Base-by-base conservation (phyloP, 2,888 invertebrate genomes). In the Rutpela maculata region DNA sequence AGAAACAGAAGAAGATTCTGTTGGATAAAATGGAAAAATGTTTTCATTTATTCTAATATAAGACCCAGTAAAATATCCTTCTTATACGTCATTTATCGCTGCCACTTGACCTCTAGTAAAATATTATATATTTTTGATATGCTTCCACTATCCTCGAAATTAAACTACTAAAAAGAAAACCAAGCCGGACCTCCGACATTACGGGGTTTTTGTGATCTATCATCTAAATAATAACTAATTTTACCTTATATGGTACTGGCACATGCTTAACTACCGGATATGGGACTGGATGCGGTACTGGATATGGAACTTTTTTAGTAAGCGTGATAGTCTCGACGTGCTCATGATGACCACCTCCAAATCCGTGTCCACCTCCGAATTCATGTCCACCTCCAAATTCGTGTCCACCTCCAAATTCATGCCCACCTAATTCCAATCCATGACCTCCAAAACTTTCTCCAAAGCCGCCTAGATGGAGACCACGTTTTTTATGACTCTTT, bases 181-280 rank as follows among this genome's bases (percentile, higher is more conserved):
- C n/a, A n/a, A n/a, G n/a, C n/a, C n/a, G n/a, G n/a, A n/a, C n/a
- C n/a, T n/a, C n/a, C n/a, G n/a, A n/a, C n/a, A n/a, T n/a, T n/a
- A n/a, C n/a, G n/a, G n/a, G n/a, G n/a, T n/a, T n/a, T n/a, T n/a
- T n/a, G n/a, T n/a, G n/a, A n/a, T n/a, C n/a, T n/a, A n/a, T n/a
- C n/a, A n/a, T n/a, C n/a, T n/a, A n/a, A n/a, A n/a, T n/a, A n/a
- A 26, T 35, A 35, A 35, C 7, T 18, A 35, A n/a, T 9, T 17
- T 43, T 43, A 90, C 91, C 83, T 92, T 91, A 9, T 92, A 92
- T 0, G 91, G 91, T 1, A 93, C 93, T 17, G 93, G 93, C 83
- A 93, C 92, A 12, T 84, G 84, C 77, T 87, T 87, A 18, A 90
- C 88, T 3, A 89, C 89, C 12, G 89, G 88, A 35, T 89, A 89